Base-by-base conservation (phyloP, 2,113 vertebrate species). In the Merops nubicus region DNA sequence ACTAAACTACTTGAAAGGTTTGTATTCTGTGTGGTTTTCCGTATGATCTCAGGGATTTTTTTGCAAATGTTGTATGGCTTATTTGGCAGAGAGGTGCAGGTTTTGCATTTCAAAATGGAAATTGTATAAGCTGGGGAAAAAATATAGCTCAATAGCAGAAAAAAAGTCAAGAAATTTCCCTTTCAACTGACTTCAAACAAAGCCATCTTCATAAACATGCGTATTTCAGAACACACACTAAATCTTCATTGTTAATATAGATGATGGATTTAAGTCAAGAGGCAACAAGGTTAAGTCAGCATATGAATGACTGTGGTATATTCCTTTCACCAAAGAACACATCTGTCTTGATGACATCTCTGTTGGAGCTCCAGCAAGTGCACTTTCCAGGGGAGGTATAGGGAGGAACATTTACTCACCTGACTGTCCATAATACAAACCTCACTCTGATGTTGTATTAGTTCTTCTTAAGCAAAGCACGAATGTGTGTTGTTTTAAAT, bases 181-280 rank as follows among this genome's bases (percentile, higher is more conserved):
- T 90, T 80, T 85, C 43, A 65, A 0, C 31, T 79, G 65, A 2
- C n/a, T 93, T 82, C 40, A 82, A 36, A 54, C 0, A 0, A 81
- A 79, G 31, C 34, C 10, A 9, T 88, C 54, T 85, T 88, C 78
- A 40, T 88, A 82, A 79, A n/a, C 18, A 34, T 69, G 53, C 48
- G 2, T 84, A 86, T 88, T 95, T 85, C 40, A 80, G 50, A 80
- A 28, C 17, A 72, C n/a, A 47, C 62, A 59, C 43, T 85, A 84
- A 45, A 42, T 69, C 18, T 84, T 91, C 73, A 34, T 94, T 34
- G 16, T 88, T 91, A 85, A 53, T 47, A 53, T 20, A 42, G 62
- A 57, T 88, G 43, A 82, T 80, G 19, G 36, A 76, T 94, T 88
- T 89, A 82, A 88, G 23, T 88, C 77, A 81, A 89, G 82, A 85